Evolutionary conservation across 2,113 vertebrate genomes (phyloP).

Genomic region (Serilophus lunatus): DNA sequence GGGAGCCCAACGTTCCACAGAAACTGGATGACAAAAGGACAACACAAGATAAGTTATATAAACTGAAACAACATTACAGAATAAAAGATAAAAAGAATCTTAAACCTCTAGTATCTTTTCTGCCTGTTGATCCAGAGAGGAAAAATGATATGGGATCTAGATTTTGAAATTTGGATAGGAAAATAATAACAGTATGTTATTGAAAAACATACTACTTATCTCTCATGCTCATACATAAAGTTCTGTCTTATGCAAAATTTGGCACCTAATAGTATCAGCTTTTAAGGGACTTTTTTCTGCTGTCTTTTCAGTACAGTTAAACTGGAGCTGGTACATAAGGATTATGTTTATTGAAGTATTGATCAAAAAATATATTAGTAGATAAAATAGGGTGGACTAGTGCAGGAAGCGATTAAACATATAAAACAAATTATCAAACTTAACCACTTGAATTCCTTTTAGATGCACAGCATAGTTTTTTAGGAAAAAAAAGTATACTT

Average conservation of each 20-base stretch:
- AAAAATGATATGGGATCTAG: neutral
- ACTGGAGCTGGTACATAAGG: neutral
- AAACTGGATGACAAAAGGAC: neutral
- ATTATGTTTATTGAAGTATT: neutral
- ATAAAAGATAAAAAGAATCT: neutral
- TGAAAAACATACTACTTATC: neutral
- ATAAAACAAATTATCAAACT: neutral
- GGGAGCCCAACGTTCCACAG: neutral
- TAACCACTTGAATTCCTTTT: neutral
- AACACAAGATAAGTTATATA: neutral
- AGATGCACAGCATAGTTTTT: neutral
- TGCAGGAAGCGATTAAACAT: neutral
- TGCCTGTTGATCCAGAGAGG: neutral
- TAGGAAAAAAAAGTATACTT: neutral
- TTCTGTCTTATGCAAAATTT: neutral
- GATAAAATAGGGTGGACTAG: neutral
- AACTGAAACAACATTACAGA: neutral
- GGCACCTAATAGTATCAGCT: too few species aligned
- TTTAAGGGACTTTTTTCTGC: neutral
- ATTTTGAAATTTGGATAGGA: neutral
- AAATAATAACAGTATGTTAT: neutral
- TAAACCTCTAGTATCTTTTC: neutral
- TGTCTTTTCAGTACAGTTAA: neutral
- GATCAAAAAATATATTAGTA: neutral
- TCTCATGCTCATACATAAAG: neutral